Evolutionary conservation across 2,113 vertebrate genomes (phyloP).

Genomic region (Mungos mungo): DNA sequence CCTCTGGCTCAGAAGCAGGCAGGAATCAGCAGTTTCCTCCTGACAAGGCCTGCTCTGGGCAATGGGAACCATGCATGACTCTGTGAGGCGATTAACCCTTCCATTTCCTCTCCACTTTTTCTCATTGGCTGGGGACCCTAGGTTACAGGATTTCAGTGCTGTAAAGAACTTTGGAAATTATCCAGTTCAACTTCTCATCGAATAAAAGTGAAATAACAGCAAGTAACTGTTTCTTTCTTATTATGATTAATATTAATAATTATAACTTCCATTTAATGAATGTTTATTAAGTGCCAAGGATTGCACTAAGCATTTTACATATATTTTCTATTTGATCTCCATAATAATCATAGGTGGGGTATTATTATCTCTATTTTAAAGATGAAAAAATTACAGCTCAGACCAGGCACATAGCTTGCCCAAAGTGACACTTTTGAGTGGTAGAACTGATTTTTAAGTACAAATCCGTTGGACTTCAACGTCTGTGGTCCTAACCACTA

Average conservation of each 20-base stretch:
- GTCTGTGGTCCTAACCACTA: neutral
- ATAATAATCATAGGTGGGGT: neutral
- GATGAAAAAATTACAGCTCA: conserved; percentile 35
- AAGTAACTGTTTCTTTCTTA: neutral
- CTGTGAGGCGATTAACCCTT: conserved; percentile 54
- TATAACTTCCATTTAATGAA: neutral
- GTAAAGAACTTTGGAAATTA: neutral
- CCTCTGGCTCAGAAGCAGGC: conserved; percentile 54
- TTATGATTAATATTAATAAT: neutral
- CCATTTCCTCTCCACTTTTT: neutral
- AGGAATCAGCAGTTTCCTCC: conserved; percentile 79
- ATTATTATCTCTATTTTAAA: neutral
- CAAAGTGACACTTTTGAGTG: neutral
- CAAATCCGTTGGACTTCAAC: neutral
- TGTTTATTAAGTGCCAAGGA: neutral
- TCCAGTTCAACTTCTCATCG: neutral
- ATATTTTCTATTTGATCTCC: neutral
- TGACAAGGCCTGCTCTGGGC: conserved; percentile 56
- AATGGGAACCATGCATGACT: neutral
- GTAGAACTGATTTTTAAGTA: neutral
- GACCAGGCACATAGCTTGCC: neutral
- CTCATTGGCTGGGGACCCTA: neutral
- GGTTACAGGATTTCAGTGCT: neutral
- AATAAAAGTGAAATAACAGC: neutral
- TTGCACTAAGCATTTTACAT: neutral